Evolutionary conservation across 2,888 invertebrate genomes (phyloP).

Genomic region (Laspeyria flexula): DNA sequence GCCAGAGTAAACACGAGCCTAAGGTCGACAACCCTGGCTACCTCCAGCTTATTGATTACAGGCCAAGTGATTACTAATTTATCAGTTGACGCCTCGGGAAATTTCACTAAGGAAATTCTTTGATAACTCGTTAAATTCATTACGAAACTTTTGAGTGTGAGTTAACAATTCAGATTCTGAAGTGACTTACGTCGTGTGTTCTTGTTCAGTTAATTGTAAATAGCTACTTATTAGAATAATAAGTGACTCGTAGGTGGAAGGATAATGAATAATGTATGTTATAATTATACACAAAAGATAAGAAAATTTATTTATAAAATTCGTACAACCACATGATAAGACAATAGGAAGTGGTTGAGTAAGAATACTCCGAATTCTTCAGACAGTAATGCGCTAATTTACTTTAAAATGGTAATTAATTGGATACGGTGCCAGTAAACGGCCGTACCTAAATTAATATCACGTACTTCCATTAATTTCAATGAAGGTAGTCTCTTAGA

Average conservation of each 20-base stretch:
- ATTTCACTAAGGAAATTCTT: slow-evolving; percentile 25
- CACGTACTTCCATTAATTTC: too few relatives aligned
- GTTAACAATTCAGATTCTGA: slow-evolving; percentile 4
- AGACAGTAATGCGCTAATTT: background rate
- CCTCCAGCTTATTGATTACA: slow-evolving; percentile 66
- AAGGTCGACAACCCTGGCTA: slow-evolving; percentile 74
- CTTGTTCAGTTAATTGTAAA: too few relatives aligned
- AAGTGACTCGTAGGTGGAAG: background rate
- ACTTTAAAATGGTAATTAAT: too few relatives aligned
- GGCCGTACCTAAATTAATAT: too few relatives aligned
- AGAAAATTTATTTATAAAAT: too few relatives aligned
- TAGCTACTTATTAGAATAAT: background rate
- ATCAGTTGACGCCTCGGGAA: slow-evolving; percentile 56
- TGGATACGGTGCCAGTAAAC: too few relatives aligned
- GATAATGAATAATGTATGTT: background rate
- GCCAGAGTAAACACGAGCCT: slow-evolving; percentile 66
- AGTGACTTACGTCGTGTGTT: background rate
- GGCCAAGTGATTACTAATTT: slow-evolving; percentile 66
- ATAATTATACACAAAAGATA: too few relatives aligned
- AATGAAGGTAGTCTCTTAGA: too few relatives aligned
- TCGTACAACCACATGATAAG: too few relatives aligned
- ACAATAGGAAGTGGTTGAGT: too few relatives aligned
- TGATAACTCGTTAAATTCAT: slow-evolving; percentile 14
- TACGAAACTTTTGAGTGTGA: slow-evolving; percentile 2
- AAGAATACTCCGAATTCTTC: background rate